Conservation (phyloP, 2,797 vertebrate species). For the Enteromius anoplus region DNA sequence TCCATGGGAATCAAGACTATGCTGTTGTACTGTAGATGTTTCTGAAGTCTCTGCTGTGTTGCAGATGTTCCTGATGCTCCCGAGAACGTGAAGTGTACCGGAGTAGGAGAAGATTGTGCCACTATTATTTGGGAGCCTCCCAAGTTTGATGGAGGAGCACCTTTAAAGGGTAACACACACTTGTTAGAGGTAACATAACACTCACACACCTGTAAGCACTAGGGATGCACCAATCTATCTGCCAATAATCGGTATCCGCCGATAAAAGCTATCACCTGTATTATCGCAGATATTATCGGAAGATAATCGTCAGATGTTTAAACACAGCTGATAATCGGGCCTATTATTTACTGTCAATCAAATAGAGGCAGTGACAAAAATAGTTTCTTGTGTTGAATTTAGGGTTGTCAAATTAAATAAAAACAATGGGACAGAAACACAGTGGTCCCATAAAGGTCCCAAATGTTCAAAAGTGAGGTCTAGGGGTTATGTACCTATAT, state of each 20-base stretch:
- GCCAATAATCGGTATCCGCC: neutral
- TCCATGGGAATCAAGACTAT: neutral
- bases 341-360: neutral
- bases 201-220: neutral
- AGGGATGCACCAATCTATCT: neutral
- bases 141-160: slow-evolving; percentile 84
- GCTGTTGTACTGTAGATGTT: neutral
- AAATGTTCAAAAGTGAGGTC: no score
- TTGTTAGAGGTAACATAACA: slow-evolving; percentile 14
- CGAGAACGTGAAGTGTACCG: slow-evolving; percentile 79
- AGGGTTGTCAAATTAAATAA: neutral
- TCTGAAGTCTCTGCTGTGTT: slow-evolving; percentile 1
- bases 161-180: slow-evolving; percentile 78
- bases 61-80: slow-evolving; percentile 90
- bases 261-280: neutral
- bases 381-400: neutral
- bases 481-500: no score
- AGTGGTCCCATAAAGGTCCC: no score
- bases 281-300: no score
- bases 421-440: neutral
- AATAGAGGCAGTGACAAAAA: neutral
- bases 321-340: neutral
- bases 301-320: neutral
- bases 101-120: slow-evolving; percentile 86
- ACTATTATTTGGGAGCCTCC: slow-evolving; percentile 84